Base-by-base conservation (phyloP, 1,140 invertebrate genomes). In the Holcopasites calliopsidis region DNA sequence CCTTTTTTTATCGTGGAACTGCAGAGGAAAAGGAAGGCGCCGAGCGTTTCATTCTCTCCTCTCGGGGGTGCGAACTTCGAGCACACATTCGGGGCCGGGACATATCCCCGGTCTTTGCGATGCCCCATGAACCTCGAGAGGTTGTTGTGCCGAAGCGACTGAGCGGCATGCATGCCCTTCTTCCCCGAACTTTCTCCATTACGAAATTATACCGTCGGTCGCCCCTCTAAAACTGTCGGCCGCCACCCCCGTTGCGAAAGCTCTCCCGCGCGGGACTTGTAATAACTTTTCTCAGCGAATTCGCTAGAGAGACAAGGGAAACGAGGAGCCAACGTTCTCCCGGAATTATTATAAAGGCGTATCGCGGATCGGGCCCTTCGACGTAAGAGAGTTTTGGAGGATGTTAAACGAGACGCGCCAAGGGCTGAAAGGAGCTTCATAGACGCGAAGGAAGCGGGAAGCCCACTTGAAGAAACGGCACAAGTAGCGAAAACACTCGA, bases 401-500 rank as follows among this genome's bases (percentile, higher is more conserved):
- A 26, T 52, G 35, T 23, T 23, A 64, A 38, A 44, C n/a, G 10
- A 13, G 23, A 38, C 35, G 47, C 21, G 31, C 21, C 33, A 23
- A 38, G 47, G 26, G 52, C 18, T 35, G n/a, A 26, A 64, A 23
- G 70, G 47, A 62, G 57, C 57, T 40, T 23, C 13, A 13, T 18
- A 62, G 33, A 28, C 26, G 58, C 35, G 70, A 64, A 64, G 42
- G 70, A 64, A 72, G 35, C 44, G 58, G 31, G 2, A 65, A 50
- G 70, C n/a, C 60, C 70, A 44, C 71, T 73, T 44, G 26, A n/a
- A 73, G n/a, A 73, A 73, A 26, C 71, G 26, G 70, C 70, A 65
- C 61, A 55, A 73, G 71, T 65, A 65, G 70, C 70, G 70, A 73
- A 73, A 73, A 73, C 71, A 73, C 71, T 73, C 54, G 31, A 73